A percentile compares a stretch with the other conserved stretches of the same genome.
phyloP scores from a whole-genome alignment of 2,888 invertebrate species.

The Tachystola acroxantha region DNA sequence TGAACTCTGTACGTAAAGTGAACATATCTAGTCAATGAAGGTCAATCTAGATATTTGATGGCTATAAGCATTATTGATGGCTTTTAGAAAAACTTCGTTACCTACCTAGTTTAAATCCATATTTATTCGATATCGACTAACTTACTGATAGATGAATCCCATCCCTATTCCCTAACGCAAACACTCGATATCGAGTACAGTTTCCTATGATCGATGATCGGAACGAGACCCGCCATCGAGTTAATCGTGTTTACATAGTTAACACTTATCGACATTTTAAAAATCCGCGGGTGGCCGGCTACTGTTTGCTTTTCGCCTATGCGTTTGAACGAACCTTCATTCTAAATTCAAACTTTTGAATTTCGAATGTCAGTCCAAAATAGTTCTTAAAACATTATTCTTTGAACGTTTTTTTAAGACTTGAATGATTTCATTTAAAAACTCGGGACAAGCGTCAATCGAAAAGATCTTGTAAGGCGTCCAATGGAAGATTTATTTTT shows the following conservation, averaged over 20 bases:
- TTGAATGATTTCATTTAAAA: constrained; percentile 35
- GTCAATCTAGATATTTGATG: too few species aligned
- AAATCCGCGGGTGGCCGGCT: constrained; percentile 65
- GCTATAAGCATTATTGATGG: too few species aligned
- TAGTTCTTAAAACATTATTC: constrained; percentile 11
- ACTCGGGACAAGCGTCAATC: not conserved
- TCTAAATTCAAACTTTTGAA: constrained; percentile 22
- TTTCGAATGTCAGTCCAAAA: constrained; percentile 10
- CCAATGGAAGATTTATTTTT: constrained; percentile 1
- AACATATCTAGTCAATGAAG: too few species aligned
- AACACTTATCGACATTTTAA: constrained; percentile 58
- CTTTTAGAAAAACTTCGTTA: too few species aligned
- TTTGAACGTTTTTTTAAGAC: constrained; percentile 2
- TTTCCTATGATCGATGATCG: constrained; percentile 58
- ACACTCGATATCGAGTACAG: constrained; percentile 40
- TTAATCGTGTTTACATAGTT: constrained; percentile 67
- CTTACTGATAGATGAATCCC: constrained; percentile 14
- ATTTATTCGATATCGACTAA: too few species aligned
- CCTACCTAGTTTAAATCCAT: too few species aligned
- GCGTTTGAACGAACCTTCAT: constrained; percentile 40
- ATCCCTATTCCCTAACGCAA: constrained; percentile 36
- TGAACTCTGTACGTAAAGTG: too few species aligned
- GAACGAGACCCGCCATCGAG: constrained; percentile 39
- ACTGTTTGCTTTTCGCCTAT: constrained; percentile 65
- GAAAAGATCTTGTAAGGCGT: too few species aligned